Evolutionary conservation across 2,888 invertebrate species (phyloP), one percentile per base, ranked within the genome.

Genomic region (Zaprionus obscuricornis): DNA sequence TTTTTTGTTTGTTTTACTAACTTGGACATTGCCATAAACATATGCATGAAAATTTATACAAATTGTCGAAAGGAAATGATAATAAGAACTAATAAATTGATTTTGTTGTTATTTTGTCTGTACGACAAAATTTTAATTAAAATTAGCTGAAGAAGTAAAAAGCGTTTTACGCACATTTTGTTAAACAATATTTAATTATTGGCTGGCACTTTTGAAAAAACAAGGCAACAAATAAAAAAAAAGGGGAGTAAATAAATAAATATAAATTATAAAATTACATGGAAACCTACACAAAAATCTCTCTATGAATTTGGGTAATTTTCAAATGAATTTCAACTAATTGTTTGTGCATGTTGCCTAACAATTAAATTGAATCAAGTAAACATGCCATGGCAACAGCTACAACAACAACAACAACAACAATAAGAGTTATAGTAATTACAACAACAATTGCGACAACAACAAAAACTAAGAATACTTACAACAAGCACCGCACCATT

Each of bases 361-460:
- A 62, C 76, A 71, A 76, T 83, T 78, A 68, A 83, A 83, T 73
- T 64, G 50, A 70, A 76, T 70, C 45, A 66, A 64, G 65, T 47
- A 52, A 65, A 73, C 68, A 74, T 74, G 65, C 68, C 57, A 68
- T 33, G 51, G 2, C 16, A 46, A 22, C 16, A 50, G 18, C 47
- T 43, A 31, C 46, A 36, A 14, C 16, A 29, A 43, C 39, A 10
- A 22, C 13, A 49, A 36, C 27, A 45, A 13, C 29, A 27, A 10
- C 18, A 36, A 31, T 20, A 17, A 40, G n/a, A n/a, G n/a, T n/a
- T n/a, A n/a, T 51, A 29, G 49, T 54, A 63, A 37, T 49, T 47
- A 54, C 55, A 55, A 37, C 42, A 11, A 27, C 46, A 47, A 29
- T 18, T 7, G 17, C 31, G 22, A 18, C 24, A 31, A 8, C 51